Base-by-base conservation (phyloP, 2,888 invertebrate genomes). In the Heteromurus nitidus region DNA sequence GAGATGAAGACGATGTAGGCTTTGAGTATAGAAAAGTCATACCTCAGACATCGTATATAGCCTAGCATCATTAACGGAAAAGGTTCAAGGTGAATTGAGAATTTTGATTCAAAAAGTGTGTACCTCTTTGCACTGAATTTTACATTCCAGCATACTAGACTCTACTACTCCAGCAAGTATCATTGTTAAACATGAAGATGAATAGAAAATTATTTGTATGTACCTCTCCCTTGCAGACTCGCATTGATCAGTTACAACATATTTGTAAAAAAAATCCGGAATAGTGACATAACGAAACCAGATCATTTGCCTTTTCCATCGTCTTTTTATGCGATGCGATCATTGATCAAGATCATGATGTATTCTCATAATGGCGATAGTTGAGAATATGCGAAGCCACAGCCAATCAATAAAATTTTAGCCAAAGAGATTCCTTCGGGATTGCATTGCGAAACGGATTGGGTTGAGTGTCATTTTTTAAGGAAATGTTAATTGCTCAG, bases 331-430 rank as follows among this genome's bases (percentile, higher is more conserved):
- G n/a, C n/a, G n/a, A n/a, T n/a, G n/a, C n/a, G n/a, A n/a, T n/a
- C n/a, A n/a, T n/a, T n/a, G n/a, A n/a, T n/a, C n/a, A n/a, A n/a
- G n/a, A n/a, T n/a, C n/a, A n/a, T n/a, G n/a, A n/a, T n/a, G n/a
- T n/a, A n/a, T n/a, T n/a, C n/a, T 20, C 2, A 36, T 9, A 36
- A 36, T 9, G 5, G 36, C 36, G 13, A 9, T 9, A 13, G 36
- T 36, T 1, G n/a, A 20, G 20, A 20, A 20, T 47, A 47, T 47
- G 13, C 36, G 26, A 26, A 55, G n/a, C 26, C n/a, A 47, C n/a
- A 47, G 18, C 55, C 55, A 55, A 55, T 55, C 55, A 55, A 55
- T 55, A 26, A 55, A 55, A 24, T 55, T 13, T 55, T 13, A 36
- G 36, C 5, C 7, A 13, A 36, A 13, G 36, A 36, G 36, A 36